Conservation (phyloP, 2,113 vertebrate species). For the Pleuronectes platessa region DNA sequence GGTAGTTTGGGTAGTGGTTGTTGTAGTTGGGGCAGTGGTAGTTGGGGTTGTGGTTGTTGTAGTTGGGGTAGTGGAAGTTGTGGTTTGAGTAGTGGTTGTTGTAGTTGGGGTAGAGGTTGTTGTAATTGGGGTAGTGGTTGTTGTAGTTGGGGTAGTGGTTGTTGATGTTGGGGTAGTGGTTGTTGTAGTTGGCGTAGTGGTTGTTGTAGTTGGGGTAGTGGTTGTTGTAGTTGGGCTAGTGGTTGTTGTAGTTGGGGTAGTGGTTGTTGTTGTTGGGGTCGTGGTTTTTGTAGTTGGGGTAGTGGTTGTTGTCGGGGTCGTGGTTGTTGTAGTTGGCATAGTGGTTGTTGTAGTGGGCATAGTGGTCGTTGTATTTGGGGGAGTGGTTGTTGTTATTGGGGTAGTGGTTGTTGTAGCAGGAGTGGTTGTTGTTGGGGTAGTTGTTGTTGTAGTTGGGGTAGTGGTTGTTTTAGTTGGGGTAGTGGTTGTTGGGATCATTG, state of each 20-base stretch:
- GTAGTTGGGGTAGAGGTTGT: too few species aligned
- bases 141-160: background rate
- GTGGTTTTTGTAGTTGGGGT: background rate
- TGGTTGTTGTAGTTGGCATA: background rate
- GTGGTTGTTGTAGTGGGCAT: background rate
- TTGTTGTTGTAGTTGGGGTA: background rate
- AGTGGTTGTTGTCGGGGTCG: background rate
- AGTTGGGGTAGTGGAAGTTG: too few species aligned
- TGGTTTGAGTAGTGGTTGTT: too few species aligned
- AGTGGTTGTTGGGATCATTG: background rate
- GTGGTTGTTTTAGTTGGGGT: background rate
- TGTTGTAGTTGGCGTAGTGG: too few species aligned
- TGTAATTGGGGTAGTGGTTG: too few species aligned
- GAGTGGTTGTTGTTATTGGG: background rate
- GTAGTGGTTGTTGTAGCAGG: background rate
- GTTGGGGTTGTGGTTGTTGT: too few species aligned
- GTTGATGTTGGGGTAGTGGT: background rate
- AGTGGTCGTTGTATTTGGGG: background rate
- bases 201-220: background rate
- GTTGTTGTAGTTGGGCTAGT: background rate
- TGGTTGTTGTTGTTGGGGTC: background rate
- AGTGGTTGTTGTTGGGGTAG: background rate
- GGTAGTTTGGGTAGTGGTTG: background rate
- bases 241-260: background rate
- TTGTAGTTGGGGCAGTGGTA: background rate